phyloP scores from a whole-genome alignment of 2,113 vertebrate genomes.

The Thunnus maccoyii region DNA sequence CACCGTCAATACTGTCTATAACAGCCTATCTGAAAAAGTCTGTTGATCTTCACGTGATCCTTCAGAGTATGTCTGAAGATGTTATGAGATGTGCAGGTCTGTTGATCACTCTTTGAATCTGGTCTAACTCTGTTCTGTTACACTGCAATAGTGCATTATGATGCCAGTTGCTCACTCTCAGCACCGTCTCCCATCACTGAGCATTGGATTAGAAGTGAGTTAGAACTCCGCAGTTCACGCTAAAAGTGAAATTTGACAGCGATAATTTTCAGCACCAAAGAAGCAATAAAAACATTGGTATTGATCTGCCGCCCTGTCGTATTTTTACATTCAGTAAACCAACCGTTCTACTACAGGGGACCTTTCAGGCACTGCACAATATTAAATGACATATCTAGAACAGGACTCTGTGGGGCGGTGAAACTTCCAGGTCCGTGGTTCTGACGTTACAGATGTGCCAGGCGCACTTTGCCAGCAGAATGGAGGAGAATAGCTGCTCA shows the following conservation, averaged over 20 bases:
- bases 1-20: too few species aligned
- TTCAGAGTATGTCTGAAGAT: too few species aligned
- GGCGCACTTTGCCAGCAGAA: slow-evolving; percentile 53
- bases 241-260: slow-evolving; percentile 7
- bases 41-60: too few species aligned
- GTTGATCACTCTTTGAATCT: too few species aligned
- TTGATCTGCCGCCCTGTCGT: slow-evolving; percentile 12
- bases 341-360: slow-evolving; percentile 21
- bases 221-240: not conserved
- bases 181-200: slow-evolving; percentile 20
- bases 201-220: not conserved
- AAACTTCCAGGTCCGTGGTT: slow-evolving; percentile 57
- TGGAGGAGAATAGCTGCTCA: slow-evolving; percentile 70
- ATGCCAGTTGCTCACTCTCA: not conserved
- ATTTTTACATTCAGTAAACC: slow-evolving; percentile 16
- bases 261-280: not conserved
- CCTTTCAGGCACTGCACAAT: slow-evolving; percentile 53
- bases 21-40: too few species aligned
- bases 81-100: too few species aligned
- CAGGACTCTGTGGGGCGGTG: slow-evolving; percentile 66
- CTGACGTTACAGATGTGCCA: slow-evolving; percentile 65
- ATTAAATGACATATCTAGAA: slow-evolving; percentile 74
- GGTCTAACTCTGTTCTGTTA: too few species aligned
- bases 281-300: slow-evolving; percentile 10
- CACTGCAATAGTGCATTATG: too few species aligned